A percentile compares a stretch with the other conserved stretches of the same genome.
Evolutionary conservation across 2,888 invertebrate species (phyloP).

Genomic region (Ramazzottius varieornatus): DNA sequence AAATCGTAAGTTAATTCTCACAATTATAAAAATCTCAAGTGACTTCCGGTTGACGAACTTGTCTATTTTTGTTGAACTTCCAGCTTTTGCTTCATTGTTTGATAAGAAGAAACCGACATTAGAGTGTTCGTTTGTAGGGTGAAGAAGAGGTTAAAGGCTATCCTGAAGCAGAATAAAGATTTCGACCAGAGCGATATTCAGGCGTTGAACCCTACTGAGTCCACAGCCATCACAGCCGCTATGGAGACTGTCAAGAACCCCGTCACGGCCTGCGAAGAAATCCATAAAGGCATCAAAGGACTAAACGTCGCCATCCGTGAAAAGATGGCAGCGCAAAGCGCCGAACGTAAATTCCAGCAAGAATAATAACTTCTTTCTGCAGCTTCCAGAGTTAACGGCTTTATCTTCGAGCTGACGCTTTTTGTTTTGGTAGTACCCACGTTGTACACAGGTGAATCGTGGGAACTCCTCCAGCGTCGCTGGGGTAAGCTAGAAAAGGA

Average conservation of each 20-base stretch:
- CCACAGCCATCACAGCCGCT: slow-evolving; percentile 64
- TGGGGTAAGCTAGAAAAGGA: slow-evolving; percentile 98
- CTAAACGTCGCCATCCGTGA: slow-evolving; percentile 55
- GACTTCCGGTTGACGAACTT: no score
- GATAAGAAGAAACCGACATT: no score
- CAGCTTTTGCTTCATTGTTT: no score
- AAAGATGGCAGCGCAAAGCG: slow-evolving; percentile 63
- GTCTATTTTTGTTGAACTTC: no score
- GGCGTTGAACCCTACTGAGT: slow-evolving; percentile 57
- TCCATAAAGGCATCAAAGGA: slow-evolving; percentile 58
- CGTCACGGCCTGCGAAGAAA: slow-evolving; percentile 63
- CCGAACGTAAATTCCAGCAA: slow-evolving; percentile 34
- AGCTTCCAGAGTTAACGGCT: no score
- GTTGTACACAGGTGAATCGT: slow-evolving; percentile 88
- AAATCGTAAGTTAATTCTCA: not conserved
- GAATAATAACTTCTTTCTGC: not conserved
- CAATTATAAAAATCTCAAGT: no score
- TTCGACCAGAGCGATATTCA: slow-evolving; percentile 47
- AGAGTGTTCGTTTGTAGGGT: slow-evolving; percentile 57
- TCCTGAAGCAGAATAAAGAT: slow-evolving; percentile 66
- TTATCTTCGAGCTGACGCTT: no score
- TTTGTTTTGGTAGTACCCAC: slow-evolving; percentile 38
- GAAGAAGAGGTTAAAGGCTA: slow-evolving; percentile 70
- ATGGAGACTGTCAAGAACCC: slow-evolving; percentile 88
- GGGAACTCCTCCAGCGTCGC: slow-evolving; percentile 86